Percentiles rank a stretch among this genome's conserved stretches.
These are phyloP conservation scores for Sipha flava DNA, from an alignment of 1,140 invertebrate species.

Conservation along the genomic window DNA sequence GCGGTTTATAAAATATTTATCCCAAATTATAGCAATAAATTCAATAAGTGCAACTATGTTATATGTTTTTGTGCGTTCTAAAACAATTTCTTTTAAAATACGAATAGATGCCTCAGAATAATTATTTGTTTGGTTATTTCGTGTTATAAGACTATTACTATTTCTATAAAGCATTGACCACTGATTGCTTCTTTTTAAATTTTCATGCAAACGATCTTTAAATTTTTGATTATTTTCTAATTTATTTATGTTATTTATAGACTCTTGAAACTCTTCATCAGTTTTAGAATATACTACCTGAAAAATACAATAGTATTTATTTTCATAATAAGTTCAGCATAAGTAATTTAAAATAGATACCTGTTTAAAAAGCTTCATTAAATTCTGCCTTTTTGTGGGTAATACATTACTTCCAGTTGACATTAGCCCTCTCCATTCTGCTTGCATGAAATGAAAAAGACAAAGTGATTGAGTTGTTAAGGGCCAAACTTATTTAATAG, in stretches of 20 bases:
- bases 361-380: not conserved
- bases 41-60: not conserved
- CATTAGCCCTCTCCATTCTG: not conserved
- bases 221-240: not conserved
- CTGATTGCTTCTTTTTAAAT: not conserved
- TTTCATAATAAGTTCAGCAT: not conserved
- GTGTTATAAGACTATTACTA: not conserved
- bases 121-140: not conserved
- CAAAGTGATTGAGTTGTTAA: not conserved
- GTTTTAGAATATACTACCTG: not conserved
- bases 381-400: not conserved
- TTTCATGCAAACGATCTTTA: not conserved
- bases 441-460: not conserved
- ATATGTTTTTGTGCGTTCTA: not conserved
- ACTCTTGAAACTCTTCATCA: not conserved
- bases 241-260: not conserved
- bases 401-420: not conserved
- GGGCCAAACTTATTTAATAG: not conserved
- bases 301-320: not conserved
- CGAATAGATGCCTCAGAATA: not conserved
- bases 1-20: not conserved
- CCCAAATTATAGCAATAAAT: not conserved
- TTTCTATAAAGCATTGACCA: not conserved
- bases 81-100: conserved; percentile 6
- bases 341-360: not conserved